A percentile compares a stretch with the other conserved stretches of the same genome.
Evolutionary conservation across 2,797 vertebrate genomes (phyloP).

Genomic region (Scolopax bukidnonensis): DNA sequence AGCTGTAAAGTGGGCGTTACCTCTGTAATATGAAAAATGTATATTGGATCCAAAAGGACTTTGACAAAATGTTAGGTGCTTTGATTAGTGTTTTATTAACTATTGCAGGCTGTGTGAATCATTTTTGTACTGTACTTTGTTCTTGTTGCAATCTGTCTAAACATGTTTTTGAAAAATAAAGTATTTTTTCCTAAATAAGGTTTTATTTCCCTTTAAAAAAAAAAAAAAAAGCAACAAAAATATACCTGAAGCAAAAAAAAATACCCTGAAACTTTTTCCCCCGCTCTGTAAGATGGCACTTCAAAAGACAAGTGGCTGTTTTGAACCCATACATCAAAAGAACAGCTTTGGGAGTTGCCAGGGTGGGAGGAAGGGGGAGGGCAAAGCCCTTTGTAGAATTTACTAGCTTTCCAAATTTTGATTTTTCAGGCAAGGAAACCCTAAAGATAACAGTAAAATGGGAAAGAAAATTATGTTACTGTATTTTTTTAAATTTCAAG

Average conservation of each 20-base stretch:
- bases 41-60: neutral
- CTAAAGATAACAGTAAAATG: neutral
- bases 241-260: neutral
- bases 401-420: neutral
- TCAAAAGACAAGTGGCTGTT: neutral
- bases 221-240: neutral
- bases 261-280: neutral
- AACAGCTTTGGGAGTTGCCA: neutral
- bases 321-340: neutral
- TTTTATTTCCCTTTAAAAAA: neutral
- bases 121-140: slow-evolving; percentile 38
- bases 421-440: neutral
- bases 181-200: neutral
- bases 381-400: neutral
- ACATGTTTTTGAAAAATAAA: slow-evolving; percentile 33
- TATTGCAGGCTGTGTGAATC: neutral
- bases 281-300: neutral
- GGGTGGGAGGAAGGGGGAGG: neutral
- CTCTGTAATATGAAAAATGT: neutral
- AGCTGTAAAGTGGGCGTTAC: neutral
- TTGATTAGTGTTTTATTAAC: neutral
- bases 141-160: slow-evolving; percentile 12
- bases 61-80: neutral
- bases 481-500: neutral
- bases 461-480: neutral